A percentile compares a stretch with the other conserved stretches of the same genome.
phyloP scores from a whole-genome alignment of 64 coral and sea anemone genomes.

The Montipora efflorescens region DNA sequence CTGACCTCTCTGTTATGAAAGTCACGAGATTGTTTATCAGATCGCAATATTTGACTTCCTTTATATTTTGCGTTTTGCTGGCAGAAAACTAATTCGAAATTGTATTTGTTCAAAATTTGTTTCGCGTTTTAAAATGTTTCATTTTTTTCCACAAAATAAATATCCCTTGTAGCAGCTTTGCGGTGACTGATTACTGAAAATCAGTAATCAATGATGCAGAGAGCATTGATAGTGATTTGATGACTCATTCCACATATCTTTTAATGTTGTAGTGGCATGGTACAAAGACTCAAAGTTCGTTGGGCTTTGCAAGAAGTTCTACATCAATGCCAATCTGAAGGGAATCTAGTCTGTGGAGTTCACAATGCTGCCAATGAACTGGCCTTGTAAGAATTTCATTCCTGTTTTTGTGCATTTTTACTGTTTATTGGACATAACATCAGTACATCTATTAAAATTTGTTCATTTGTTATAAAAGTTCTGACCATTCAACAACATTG shows the following conservation, averaged over 20 bases:
- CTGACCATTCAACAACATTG: no score
- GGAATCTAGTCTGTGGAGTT: conserved; percentile 39
- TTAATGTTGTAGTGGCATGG: conserved; percentile 11
- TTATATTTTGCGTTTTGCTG: background rate
- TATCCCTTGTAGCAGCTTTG: background rate
- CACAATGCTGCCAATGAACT: conserved; percentile 63
- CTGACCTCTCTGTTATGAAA: background rate
- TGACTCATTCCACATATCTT: background rate
- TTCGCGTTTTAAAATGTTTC: background rate
- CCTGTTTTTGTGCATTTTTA: no score
- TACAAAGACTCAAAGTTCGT: conserved; percentile 30
- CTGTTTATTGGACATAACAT: no score
- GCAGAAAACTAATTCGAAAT: background rate
- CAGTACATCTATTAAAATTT: no score
- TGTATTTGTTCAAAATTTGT: background rate
- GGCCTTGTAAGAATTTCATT: conserved; percentile 48
- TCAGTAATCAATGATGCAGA: background rate
- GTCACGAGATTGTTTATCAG: background rate
- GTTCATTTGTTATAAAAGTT: no score
- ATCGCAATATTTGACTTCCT: background rate
- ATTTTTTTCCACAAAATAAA: background rate
- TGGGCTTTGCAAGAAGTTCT: conserved; percentile 58
- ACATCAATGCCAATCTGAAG: background rate
- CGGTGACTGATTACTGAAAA: no score
- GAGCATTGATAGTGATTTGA: background rate